Base-by-base conservation (phyloP, 23 tunicate species). In the Phallusia fumigata region DNA sequence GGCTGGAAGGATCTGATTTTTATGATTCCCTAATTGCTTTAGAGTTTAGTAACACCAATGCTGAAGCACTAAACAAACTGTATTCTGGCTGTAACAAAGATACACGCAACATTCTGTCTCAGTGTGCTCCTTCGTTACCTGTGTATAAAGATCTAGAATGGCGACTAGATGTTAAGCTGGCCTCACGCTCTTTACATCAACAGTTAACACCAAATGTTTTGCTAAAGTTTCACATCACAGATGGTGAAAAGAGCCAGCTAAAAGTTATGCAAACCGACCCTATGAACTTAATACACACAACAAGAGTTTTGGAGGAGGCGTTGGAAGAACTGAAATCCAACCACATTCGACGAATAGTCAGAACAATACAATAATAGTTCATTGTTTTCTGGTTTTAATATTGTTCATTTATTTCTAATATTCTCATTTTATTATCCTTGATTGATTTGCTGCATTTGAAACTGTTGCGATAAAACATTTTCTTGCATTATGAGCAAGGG, bases 61-160 rank as follows among this genome's bases (percentile, higher is more conserved):
- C 87, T 0, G 64, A 82, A 49, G 50, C 35, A 16, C 12, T 94
- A 32, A 83, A 83, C 78, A 80, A 83, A 36, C 34, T 87, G 30
- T 94, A 80, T 83, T 21, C 77, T 15, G 35, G 65, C 11, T 31
- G 73, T 31, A 26, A 22, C 73, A 86, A 84, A 69, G 81, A 87
- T 10, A 79, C 85, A 12, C 79, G 79, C 58, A 32, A 83, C 30
- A 64, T 64, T 22, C 79, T 94, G 35, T 53, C 65, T 16, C 69
- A 81, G 30, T 75, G 75, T 76, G 80, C 77, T 35, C 84, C 98
- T 12, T 36, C 94, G 28, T 50, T 94, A 32, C 90, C 90, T 0
- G 58, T 35, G 0, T 94, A 94, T 65, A 83, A 84, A n/a, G 87
- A 94, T 72, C 52, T 94, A 52, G 94, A 89, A 78, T 94, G 98